Evolutionary conservation across 2,888 invertebrate genomes (phyloP).

Genomic region (Papilio elwesi): DNA sequence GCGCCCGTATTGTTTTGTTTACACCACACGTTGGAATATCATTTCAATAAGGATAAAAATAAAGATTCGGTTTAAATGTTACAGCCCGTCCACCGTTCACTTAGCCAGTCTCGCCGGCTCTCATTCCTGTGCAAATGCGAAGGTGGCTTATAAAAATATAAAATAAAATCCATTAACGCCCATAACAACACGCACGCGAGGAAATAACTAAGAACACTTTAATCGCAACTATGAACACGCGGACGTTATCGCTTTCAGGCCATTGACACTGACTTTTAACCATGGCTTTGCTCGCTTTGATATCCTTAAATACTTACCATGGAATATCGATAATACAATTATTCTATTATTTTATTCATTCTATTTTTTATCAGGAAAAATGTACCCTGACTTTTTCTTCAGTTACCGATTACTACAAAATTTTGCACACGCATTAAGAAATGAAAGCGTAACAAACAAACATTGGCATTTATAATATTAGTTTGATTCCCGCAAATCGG

Average conservation of each 20-base stretch:
- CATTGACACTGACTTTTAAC: constrained; percentile 15
- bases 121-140: constrained; percentile 33
- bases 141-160: constrained; percentile 28
- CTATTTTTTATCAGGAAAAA: no score
- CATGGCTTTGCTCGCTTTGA: neutral
- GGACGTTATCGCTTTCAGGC: constrained; percentile 15
- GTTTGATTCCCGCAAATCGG: neutral
- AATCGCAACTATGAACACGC: constrained; percentile 28
- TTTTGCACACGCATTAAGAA: neutral
- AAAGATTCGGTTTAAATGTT: constrained; percentile 73
- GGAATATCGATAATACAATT: neutral
- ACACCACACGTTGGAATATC: constrained; percentile 56
- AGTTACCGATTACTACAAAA: no score
- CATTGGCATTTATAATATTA: neutral
- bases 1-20: constrained; percentile 56
- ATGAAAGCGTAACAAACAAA: neutral
- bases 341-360: neutral
- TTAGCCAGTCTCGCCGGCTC: constrained; percentile 16
- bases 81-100: constrained; percentile 45
- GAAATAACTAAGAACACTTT: constrained; percentile 21
- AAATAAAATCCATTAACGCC: constrained; percentile 31
- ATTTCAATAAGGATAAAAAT: constrained; percentile 70
- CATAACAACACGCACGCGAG: constrained; percentile 21
- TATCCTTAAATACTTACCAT: neutral
- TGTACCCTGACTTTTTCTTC: no score